These are phyloP conservation scores for Reticulitermes speratus DNA, from an alignment of 1,140 invertebrate species.

Conservation along the genomic window DNA sequence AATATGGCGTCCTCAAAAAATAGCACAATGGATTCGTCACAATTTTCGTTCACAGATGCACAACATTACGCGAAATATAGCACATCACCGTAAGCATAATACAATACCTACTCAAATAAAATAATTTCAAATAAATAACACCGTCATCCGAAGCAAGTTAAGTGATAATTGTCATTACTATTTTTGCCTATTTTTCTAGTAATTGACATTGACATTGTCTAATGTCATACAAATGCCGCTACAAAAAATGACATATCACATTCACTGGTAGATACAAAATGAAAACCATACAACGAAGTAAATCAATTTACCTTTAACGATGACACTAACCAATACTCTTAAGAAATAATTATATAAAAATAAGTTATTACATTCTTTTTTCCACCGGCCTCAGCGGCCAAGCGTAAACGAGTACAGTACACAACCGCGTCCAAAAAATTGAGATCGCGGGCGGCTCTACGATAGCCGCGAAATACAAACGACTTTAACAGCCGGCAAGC, in stretches of 20 bases:
- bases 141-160: not conserved
- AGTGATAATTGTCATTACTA: slow-evolving; percentile 19
- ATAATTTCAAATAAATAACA: not conserved
- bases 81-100: not conserved
- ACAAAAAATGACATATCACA: slow-evolving; percentile 24
- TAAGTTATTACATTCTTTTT: slow-evolving; percentile 25
- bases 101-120: not conserved
- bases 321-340: not conserved
- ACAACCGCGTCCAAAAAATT: slow-evolving; percentile 26
- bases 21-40: slow-evolving; percentile 29
- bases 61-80: not conserved
- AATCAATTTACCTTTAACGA: not conserved
- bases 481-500: slow-evolving; percentile 20
- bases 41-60: slow-evolving; percentile 19
- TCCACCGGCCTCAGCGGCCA: slow-evolving; percentile 23
- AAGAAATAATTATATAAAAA: not conserved
- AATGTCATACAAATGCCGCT: slow-evolving; percentile 30
- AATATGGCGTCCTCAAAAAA: slow-evolving; percentile 34
- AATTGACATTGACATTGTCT: slow-evolving; percentile 35
- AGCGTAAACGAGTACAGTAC: slow-evolving; percentile 27
- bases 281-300: slow-evolving; percentile 7
- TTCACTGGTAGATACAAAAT: slow-evolving; percentile 9
- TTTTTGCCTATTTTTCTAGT: slow-evolving; percentile 29
- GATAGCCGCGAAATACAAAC: slow-evolving; percentile 32
- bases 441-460: slow-evolving; percentile 24